phyloP scores from a whole-genome alignment of 2,113 vertebrate species.

The Melospiza georgiana region DNA sequence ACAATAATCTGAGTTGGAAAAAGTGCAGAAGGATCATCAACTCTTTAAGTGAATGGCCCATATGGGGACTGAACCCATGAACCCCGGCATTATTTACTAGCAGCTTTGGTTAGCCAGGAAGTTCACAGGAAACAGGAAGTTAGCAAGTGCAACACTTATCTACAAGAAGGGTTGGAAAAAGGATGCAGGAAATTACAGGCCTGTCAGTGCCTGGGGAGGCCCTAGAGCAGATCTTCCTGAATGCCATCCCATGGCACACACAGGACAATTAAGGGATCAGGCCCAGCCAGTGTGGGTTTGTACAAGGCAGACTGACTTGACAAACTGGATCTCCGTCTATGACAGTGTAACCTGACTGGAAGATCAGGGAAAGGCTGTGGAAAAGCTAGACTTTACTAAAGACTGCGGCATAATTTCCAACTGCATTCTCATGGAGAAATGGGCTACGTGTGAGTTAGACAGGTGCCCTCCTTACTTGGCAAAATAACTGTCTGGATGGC shows the following conservation, averaged over 20 bases:
- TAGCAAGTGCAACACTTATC: not conserved
- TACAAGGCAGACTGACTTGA: not conserved
- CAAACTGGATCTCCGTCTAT: not conserved
- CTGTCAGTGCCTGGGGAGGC: not conserved
- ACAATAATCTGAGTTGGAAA: not conserved
- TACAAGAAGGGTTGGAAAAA: not conserved
- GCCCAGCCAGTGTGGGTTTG: not conserved
- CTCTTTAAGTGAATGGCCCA: not conserved
- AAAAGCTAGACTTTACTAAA: not conserved
- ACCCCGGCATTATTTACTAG: not conserved
- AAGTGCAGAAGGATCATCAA: not conserved
- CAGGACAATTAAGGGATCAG: not conserved
- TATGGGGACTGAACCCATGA: not conserved
- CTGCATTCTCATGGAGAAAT: not conserved
- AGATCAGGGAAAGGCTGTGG: not conserved
- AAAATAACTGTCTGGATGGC: not conserved
- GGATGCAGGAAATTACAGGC: not conserved
- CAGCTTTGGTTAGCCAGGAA: not conserved
- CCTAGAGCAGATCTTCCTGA: not conserved
- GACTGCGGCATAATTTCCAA: not conserved
- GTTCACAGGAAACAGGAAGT: not conserved
- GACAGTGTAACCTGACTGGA: no score
- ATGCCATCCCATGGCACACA: rapidly evolving
- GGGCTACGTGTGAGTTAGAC: not conserved
- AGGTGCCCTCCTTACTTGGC: not conserved